Conservation (phyloP, 30 jellyfish, hydroid and myxozoan genomes). For the Hydractinia symbiolongicarpus region DNA sequence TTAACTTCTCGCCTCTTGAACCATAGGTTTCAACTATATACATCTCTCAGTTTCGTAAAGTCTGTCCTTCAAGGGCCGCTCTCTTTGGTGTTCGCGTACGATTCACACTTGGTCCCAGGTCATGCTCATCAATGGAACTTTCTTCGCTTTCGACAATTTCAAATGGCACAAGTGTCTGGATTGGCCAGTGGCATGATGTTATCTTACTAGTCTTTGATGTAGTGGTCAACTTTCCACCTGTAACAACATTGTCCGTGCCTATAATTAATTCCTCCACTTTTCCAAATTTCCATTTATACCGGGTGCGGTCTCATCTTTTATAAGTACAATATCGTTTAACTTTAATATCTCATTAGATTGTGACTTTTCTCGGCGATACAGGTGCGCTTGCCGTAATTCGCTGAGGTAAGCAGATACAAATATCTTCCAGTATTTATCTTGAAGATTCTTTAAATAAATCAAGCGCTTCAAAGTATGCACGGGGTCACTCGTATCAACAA, state of each 20-base stretch:
- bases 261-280: neutral
- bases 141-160: neutral
- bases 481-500: no score
- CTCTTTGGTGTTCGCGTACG: neutral
- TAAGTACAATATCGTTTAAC: neutral
- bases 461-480: no score
- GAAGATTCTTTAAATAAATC: no score
- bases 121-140: neutral
- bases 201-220: neutral
- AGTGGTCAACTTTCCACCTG: neutral
- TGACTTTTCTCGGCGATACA: neutral
- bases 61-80: slow-evolving; percentile 2
- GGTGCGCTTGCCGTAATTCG: neutral
- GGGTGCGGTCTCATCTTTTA: neutral
- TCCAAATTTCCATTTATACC: neutral
- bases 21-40: no score
- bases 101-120: neutral
- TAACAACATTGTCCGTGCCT: neutral
- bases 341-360: neutral
- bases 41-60: no score
- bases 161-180: neutral
- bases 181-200: slow-evolving; percentile 7
- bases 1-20: neutral
- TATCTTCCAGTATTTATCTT: no score
- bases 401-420: no score